Evolutionary conservation across 2,113 vertebrate species (phyloP).

Genomic region (Thalassoma bifasciatum): DNA sequence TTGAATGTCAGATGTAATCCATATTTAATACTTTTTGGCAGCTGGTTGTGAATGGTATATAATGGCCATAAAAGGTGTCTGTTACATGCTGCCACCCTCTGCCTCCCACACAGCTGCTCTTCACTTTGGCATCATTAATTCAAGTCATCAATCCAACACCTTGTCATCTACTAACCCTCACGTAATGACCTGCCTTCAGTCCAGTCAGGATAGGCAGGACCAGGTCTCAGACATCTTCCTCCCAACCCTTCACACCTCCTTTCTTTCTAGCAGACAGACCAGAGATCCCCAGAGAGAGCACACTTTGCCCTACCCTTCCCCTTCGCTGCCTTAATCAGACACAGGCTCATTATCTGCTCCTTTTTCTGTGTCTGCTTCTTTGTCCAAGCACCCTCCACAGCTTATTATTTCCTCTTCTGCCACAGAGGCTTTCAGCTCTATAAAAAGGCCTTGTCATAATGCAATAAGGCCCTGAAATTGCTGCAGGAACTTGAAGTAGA

Average conservation of each 20-base stretch:
- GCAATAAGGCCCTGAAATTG: constrained; percentile 30
- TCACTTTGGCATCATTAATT: constrained; percentile 37
- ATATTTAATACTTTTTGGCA: constrained; percentile 1
- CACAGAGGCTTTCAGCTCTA: constrained; percentile 26
- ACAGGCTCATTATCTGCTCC: constrained; percentile 20
- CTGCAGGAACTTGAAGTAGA: constrained; percentile 45
- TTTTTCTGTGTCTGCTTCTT: constrained; percentile 4
- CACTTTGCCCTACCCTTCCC: background rate
- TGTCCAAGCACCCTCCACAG: constrained; percentile 21
- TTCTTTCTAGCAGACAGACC: constrained; percentile 15
- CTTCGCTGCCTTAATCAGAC: constrained; percentile 21
- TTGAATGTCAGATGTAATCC: background rate
- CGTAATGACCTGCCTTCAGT: constrained; percentile 33
- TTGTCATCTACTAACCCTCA: constrained; percentile 22
- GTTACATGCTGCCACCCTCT: constrained; percentile 4
- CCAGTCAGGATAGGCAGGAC: background rate
- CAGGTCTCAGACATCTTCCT: constrained; percentile 32
- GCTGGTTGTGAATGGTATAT: constrained; percentile 3
- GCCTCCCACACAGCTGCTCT: constrained; percentile 9
- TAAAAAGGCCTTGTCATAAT: constrained; percentile 37
- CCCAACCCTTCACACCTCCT: constrained; percentile 15
- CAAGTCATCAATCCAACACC: constrained; percentile 27
- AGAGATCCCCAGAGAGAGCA: constrained; percentile 7
- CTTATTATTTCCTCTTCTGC: constrained; percentile 36
- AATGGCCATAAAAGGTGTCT: background rate